Evolutionary conservation across 2,797 vertebrate species (phyloP), one percentile per base, ranked within the genome.

Genomic region (Coreius guichenoti): DNA sequence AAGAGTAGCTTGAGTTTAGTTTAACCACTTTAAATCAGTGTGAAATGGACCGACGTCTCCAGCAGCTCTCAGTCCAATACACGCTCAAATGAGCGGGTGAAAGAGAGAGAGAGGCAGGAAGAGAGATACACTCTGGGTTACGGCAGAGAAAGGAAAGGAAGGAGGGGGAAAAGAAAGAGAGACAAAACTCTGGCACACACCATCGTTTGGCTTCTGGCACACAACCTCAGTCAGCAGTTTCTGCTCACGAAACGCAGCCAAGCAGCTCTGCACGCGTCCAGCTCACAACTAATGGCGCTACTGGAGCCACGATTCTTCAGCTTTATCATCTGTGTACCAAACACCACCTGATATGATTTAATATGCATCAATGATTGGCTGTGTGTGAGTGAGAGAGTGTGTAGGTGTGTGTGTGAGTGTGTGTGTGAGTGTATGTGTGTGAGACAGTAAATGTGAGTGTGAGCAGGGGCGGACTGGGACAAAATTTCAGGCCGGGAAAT

Each of bases 231-330:
- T 81, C 80, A 82, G 80, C 68, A 61, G 51, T 61, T 82, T 82
- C 36, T 70, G 23, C 9, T 81, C 49, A 43, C 8, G 33, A 56
- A 70, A 26, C 31, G 2, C 56, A 26, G 47, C 77, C 77, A 74
- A 45, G 54, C 86, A 84, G 87, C 83, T 90, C 77, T 78, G 13
- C 36, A 31, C n/a, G n/a, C 5, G 13, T 19, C 76, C 67, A 81
- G 67, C 67, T 80, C 61, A 43, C 63, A 2, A 43, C 78, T 67
- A 68, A 81, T 69, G 47, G 19, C 1, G 43, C 39, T 67, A 8
- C 58, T 67, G 58, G 47, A 73, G 51, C 36, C 51, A n/a, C 26
- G 9, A 3, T 81, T 69, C 45, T 68, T 17, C 9, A 68, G 16
- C 56, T 39, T 73, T 47, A 74, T 19, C 72, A 75, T 75, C 19